Conservation (phyloP, 2,888 invertebrate genomes). For the Steinernema carpocapsae region DNA sequence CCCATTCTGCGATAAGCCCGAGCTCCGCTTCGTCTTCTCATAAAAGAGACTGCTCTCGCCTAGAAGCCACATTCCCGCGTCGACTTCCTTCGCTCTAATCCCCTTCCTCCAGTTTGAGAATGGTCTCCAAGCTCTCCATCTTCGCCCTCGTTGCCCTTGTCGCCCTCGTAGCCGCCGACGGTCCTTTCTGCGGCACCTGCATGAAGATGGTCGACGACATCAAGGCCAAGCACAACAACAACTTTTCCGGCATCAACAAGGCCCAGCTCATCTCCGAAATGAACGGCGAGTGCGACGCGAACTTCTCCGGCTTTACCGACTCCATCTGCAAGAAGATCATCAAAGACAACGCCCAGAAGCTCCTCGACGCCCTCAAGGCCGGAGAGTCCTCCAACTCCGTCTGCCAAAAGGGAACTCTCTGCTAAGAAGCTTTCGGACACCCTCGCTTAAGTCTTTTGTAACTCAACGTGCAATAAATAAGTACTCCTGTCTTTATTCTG, state of each 20-base stretch:
- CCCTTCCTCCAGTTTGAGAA: conserved; percentile 19
- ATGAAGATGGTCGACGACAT: conserved; percentile 25
- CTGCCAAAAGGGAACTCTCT: conserved; percentile 26
- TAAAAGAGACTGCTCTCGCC: no score
- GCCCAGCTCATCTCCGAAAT: conserved; percentile 14
- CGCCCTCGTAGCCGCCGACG: conserved; percentile 32
- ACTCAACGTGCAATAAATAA: no score
- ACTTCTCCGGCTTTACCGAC: conserved; percentile 29
- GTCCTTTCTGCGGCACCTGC: conserved; percentile 14
- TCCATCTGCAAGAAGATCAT: conserved; percentile 33
- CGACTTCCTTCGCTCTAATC: no score
- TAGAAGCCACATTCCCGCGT: no score
- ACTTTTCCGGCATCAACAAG: conserved; percentile 1
- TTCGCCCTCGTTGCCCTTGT: conserved; percentile 28
- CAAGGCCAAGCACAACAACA: conserved; percentile 31
- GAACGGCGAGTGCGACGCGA: conserved; percentile 21
- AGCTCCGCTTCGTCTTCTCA: no score
- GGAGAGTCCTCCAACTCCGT: background rate
- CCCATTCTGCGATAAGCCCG: no score
- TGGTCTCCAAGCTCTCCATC: conserved; percentile 31
- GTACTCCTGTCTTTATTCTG: no score
- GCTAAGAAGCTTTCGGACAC: background rate
- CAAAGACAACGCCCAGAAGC: conserved; percentile 26
- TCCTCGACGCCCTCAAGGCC: conserved; percentile 20
- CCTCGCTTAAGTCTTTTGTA: no score